A percentile compares a stretch with the other conserved stretches of the same genome.
Evolutionary conservation across 2,888 invertebrate species (phyloP).

Genomic region (Polydrusus cervinus): DNA sequence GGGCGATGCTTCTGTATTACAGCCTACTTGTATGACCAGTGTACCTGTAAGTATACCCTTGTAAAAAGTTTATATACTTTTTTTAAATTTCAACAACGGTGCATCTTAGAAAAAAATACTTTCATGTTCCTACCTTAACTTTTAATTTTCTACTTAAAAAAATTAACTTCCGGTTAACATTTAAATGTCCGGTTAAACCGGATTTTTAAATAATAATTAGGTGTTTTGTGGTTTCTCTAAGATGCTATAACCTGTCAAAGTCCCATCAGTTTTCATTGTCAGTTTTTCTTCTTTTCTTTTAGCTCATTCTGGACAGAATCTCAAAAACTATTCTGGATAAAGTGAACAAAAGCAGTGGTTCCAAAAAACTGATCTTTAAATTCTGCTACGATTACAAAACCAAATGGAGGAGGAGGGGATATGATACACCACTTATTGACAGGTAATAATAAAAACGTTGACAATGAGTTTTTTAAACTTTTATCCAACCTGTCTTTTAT

Average conservation of each 20-base stretch:
- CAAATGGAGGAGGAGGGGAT: slow-evolving; percentile 87
- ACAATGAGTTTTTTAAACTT: neutral
- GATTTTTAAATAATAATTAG: too few relatives aligned
- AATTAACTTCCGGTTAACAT: too few relatives aligned
- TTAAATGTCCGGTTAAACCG: too few relatives aligned
- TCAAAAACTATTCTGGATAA: slow-evolving; percentile 98
- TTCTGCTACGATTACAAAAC: slow-evolving; percentile 96
- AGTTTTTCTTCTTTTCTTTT: slow-evolving; percentile 56
- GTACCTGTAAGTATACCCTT: slow-evolving; percentile 84
- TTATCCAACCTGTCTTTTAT: too few relatives aligned
- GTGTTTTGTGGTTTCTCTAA: too few relatives aligned
- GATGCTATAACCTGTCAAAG: too few relatives aligned
- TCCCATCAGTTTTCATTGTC: too few relatives aligned
- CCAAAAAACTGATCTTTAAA: slow-evolving; percentile 90
- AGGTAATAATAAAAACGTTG: slow-evolving; percentile 68
- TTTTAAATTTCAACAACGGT: too few relatives aligned
- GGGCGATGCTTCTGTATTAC: slow-evolving; percentile 93
- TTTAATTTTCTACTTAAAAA: too few relatives aligned
- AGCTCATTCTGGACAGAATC: slow-evolving; percentile 97
- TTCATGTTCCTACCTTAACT: too few relatives aligned
- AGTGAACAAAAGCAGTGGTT: slow-evolving; percentile 85
- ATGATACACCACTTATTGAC: slow-evolving; percentile 85
- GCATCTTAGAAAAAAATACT: too few relatives aligned
- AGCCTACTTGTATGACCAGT: slow-evolving; percentile 95
- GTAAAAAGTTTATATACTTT: too few relatives aligned